A percentile compares a stretch with the other conserved stretches of the same genome.
phyloP scores from a whole-genome alignment of 2,113 vertebrate genomes.

The Condylura cristata region DNA sequence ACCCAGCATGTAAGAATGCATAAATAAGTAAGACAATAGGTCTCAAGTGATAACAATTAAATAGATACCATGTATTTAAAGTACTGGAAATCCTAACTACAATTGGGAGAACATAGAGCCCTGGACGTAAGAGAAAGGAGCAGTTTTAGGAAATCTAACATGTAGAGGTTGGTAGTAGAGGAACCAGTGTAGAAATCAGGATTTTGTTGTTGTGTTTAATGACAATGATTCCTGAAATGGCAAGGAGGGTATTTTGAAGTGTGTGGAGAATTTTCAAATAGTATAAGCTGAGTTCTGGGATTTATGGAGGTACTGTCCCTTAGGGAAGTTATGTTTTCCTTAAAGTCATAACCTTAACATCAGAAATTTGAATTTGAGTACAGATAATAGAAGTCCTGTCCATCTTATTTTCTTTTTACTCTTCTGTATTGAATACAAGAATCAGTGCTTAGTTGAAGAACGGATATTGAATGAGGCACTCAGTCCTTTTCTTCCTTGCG shows the following conservation, averaged over 20 bases:
- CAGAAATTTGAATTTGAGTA: neutral
- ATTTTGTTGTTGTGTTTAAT: neutral
- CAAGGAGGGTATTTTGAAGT: neutral
- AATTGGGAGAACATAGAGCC: neutral
- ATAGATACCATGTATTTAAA: constrained; percentile 7
- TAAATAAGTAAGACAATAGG: neutral
- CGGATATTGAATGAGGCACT: neutral
- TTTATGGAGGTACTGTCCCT: neutral
- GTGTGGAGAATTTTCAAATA: neutral
- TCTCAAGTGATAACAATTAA: neutral
- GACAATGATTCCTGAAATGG: neutral
- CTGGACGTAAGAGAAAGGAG: neutral
- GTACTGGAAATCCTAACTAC: neutral
- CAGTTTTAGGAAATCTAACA: neutral
- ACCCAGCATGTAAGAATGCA: neutral
- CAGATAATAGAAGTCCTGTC: no score
- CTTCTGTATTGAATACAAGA: neutral
- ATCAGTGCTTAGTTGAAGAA: neutral
- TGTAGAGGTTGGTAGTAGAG: neutral
- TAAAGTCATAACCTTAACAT: neutral
- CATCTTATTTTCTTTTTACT: neutral
- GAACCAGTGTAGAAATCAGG: neutral
- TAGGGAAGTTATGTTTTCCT: neutral
- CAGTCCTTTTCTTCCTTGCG: neutral
- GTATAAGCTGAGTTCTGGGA: neutral